Evolutionary conservation across 2,888 invertebrate species (phyloP).

Genomic region (Mimachlamys varia): DNA sequence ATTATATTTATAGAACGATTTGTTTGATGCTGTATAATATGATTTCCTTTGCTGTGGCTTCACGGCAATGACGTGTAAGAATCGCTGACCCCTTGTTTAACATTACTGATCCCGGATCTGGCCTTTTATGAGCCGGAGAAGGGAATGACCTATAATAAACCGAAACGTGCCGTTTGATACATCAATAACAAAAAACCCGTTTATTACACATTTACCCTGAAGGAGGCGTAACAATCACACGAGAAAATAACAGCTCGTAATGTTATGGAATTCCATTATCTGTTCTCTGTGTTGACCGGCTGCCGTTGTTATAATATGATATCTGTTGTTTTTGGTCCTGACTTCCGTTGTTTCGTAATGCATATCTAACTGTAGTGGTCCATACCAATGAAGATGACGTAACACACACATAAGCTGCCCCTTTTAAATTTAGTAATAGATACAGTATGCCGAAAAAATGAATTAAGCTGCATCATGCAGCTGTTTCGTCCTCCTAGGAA

Average conservation of each 20-base stretch:
- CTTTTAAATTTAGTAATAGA: too few species aligned
- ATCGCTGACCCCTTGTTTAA: neutral
- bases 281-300: too few species aligned
- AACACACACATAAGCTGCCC: too few species aligned
- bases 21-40: neutral
- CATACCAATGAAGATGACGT: too few species aligned
- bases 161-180: neutral
- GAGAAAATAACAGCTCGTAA: neutral
- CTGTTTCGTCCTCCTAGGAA: too few species aligned
- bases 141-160: neutral
- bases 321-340: too few species aligned
- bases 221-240: neutral
- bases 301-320: too few species aligned
- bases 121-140: neutral
- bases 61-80: neutral
- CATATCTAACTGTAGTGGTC: too few species aligned
- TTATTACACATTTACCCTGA: neutral
- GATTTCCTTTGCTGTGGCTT: neutral
- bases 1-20: neutral
- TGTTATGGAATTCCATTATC: too few species aligned
- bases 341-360: too few species aligned
- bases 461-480: too few species aligned
- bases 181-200: neutral
- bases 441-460: too few species aligned
- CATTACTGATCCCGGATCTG: neutral